A percentile compares a stretch with the other conserved stretches of the same genome.
Conservation (phyloP, 2,888 invertebrate genomes). For the Tiliacea citrago region DNA sequence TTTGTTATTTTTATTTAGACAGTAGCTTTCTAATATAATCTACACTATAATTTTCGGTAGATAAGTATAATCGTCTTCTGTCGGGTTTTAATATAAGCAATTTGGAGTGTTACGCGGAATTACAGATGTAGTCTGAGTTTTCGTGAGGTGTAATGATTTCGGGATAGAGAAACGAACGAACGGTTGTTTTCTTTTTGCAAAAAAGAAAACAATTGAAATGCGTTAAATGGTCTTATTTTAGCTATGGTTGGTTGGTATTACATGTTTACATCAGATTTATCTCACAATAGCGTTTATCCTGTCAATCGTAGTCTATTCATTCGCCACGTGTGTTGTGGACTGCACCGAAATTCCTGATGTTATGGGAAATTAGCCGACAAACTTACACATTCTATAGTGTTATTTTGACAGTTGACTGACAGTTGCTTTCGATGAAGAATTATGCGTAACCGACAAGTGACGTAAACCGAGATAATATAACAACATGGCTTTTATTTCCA, state of each 20-base stretch:
- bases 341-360: slow-evolving; percentile 75
- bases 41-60: slow-evolving; percentile 76
- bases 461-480: slow-evolving; percentile 69
- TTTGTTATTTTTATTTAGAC: slow-evolving; percentile 81
- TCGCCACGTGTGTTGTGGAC: slow-evolving; percentile 72
- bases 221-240: slow-evolving; percentile 10
- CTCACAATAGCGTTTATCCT: slow-evolving; percentile 62
- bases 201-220: slow-evolving; percentile 15
- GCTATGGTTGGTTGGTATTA: slow-evolving; percentile 19
- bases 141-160: slow-evolving; percentile 21
- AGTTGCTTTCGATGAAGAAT: slow-evolving; percentile 86
- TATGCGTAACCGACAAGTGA: slow-evolving; percentile 82
- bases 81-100: slow-evolving; percentile 59
- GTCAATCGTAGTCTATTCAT: slow-evolving; percentile 63
- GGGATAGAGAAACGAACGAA: background rate
- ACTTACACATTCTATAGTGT: slow-evolving; percentile 75
- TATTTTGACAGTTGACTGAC: slow-evolving; percentile 89
- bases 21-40: slow-evolving; percentile 81
- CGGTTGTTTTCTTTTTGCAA: too few relatives aligned
- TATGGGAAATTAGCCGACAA: slow-evolving; percentile 81
- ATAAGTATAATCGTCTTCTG: slow-evolving; percentile 64
- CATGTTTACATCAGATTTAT: slow-evolving; percentile 42
- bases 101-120: slow-evolving; percentile 61
- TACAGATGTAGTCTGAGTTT: slow-evolving; percentile 28
- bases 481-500: slow-evolving; percentile 56